Conservation (phyloP, 2,888 invertebrate species). For the Pristionchus japonicus region DNA sequence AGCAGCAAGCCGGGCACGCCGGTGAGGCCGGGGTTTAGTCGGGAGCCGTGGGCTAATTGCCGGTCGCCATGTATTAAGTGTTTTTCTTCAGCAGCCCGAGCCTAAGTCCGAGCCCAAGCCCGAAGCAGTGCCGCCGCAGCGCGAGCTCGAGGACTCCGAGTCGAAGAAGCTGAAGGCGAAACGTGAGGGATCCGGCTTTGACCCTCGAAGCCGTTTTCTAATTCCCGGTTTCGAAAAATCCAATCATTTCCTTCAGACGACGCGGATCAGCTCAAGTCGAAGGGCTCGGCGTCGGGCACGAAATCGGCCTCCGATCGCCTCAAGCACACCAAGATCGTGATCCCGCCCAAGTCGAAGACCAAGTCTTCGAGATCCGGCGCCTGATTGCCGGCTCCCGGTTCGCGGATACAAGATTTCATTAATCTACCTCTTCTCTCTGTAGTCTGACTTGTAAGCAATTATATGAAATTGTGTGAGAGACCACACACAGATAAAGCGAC, state of each 20-base stretch:
- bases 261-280: neutral
- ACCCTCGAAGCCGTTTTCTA: neutral
- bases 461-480: too few species aligned
- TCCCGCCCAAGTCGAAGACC: conserved; percentile 11
- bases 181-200: neutral
- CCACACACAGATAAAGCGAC: too few species aligned
- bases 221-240: neutral
- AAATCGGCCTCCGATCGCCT: neutral
- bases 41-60: neutral
- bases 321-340: neutral
- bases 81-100: neutral
- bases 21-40: neutral
- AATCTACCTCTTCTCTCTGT: too few species aligned
- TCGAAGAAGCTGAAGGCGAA: neutral
- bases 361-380: too few species aligned
- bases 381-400: too few species aligned
- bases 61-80: neutral
- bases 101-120: too few species aligned
- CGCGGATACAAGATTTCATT: too few species aligned
- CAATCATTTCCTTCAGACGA: neutral
- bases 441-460: too few species aligned
- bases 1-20: neutral
- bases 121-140: neutral
- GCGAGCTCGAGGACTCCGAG: neutral
- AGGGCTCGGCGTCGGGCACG: neutral